Evolutionary conservation across 2,113 vertebrate genomes (phyloP).

Genomic region (Cyanoramphus novaezelandiae): DNA sequence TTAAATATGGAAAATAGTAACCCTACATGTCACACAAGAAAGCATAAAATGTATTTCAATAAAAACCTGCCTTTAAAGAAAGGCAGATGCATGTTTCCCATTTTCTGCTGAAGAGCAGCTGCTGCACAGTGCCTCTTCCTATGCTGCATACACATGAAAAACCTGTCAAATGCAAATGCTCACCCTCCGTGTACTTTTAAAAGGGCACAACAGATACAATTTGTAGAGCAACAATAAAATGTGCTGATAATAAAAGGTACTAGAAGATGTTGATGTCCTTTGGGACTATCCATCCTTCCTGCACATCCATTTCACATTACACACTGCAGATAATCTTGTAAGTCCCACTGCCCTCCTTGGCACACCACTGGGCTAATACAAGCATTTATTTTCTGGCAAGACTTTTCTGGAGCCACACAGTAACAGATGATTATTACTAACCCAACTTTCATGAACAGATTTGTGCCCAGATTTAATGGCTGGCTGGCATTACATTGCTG

Average conservation of each 20-base stretch:
- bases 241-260: neutral
- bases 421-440: neutral
- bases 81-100: neutral
- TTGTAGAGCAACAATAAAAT: neutral
- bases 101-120: neutral
- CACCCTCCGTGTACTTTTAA: neutral
- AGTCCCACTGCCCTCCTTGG: neutral
- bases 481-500: neutral
- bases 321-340: neutral
- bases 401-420: neutral
- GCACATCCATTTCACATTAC: neutral
- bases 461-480: neutral
- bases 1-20: neutral
- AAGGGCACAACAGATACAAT: neutral
- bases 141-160: neutral
- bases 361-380: neutral
- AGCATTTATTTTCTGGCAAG: neutral
- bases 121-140: neutral
- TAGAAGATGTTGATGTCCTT: neutral
- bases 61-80: neutral
- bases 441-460: neutral
- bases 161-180: neutral
- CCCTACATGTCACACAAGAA: neutral
- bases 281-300: neutral
- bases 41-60: neutral